These are phyloP conservation scores for Neopelma chrysocephalum DNA, from an alignment of 2,797 vertebrate genomes.

Conservation along the genomic window DNA sequence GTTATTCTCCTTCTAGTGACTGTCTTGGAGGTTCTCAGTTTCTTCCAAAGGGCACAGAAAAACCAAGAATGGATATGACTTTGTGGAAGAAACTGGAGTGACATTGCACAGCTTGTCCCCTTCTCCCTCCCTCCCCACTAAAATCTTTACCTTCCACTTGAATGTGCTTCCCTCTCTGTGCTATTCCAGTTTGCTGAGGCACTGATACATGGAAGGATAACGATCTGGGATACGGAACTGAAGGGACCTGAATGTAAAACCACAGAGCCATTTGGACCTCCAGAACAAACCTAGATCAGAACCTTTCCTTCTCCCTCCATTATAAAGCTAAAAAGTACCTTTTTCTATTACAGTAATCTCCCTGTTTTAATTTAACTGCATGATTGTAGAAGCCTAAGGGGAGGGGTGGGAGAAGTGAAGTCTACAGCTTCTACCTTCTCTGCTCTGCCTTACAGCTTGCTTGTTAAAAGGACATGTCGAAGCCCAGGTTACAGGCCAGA, in stretches of 20 bases:
- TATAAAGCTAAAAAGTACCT: background rate
- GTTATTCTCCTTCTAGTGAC: background rate
- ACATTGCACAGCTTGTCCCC: background rate
- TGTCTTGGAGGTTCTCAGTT: background rate
- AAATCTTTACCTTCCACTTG: background rate
- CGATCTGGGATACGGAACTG: background rate
- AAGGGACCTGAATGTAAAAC: background rate
- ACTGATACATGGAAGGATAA: background rate
- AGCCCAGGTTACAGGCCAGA: slow-evolving; percentile 42
- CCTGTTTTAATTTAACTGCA: background rate
- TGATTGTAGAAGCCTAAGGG: background rate
- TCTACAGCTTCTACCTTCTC: background rate
- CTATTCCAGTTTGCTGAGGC: background rate
- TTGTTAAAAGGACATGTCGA: background rate
- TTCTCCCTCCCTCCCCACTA: background rate
- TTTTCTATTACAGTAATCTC: background rate
- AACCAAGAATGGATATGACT: background rate
- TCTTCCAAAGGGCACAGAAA: background rate
- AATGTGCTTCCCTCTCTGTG: background rate
- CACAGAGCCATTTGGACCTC: background rate
- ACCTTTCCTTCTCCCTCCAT: background rate
- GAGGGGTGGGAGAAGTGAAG: background rate
- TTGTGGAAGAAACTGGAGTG: background rate
- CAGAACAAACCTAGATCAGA: background rate
- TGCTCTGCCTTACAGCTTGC: slow-evolving; percentile 31